These are phyloP conservation scores for Campoletis sonorensis DNA, from an alignment of 1,140 invertebrate species.

Conservation along the genomic window DNA sequence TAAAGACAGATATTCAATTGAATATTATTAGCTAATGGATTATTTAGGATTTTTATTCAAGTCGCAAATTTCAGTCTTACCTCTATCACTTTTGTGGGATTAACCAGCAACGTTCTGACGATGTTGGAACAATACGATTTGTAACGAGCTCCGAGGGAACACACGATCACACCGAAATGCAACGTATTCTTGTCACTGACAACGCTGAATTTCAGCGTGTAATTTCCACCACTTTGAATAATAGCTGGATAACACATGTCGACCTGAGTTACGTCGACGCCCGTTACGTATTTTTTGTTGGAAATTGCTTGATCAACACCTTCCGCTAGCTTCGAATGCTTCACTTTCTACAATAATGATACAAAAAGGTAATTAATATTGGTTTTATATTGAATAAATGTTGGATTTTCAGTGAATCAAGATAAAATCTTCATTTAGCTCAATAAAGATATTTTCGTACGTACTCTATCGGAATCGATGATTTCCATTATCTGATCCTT, in stretches of 20 bases:
- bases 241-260: constrained; percentile 99
- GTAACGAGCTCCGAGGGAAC: constrained; percentile 95
- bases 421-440: no score
- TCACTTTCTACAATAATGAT: constrained; percentile 85
- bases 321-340: constrained; percentile 96
- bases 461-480: constrained; percentile 96
- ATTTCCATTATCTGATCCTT: constrained; percentile 99
- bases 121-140: constrained; percentile 99
- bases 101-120: constrained; percentile 97
- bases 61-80: no score
- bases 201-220: constrained; percentile 97
- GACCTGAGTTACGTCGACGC: constrained; percentile 90
- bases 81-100: constrained; percentile 88
- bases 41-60: no score
- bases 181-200: constrained; percentile 95
- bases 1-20: neutral
- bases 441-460: no score
- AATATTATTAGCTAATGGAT: no score
- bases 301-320: constrained; percentile 93
- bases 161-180: constrained; percentile 98
- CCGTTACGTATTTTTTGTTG: constrained; percentile 96
- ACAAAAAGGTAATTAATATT: constrained; percentile 1
- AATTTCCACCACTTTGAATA: constrained; percentile 98
- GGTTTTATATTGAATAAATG: no score
- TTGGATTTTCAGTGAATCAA: no score